Percentiles rank a stretch among this genome's conserved stretches.
Evolutionary conservation across 2,797 vertebrate genomes (phyloP).

Genomic region (Betta splendens): DNA sequence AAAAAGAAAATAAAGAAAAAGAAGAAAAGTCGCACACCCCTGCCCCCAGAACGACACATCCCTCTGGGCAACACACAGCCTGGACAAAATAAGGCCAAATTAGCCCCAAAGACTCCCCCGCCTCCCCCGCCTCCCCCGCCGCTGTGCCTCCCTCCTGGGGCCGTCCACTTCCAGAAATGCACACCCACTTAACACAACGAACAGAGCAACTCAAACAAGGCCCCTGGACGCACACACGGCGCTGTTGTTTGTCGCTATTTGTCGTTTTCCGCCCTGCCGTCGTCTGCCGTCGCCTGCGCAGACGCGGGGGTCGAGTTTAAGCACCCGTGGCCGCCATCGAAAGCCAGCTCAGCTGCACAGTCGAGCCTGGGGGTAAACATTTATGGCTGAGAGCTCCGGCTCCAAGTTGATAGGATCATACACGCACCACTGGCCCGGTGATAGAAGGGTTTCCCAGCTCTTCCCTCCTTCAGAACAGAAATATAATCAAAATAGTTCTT

Average conservation of each 20-base stretch:
- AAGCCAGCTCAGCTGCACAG: conserved; percentile 47
- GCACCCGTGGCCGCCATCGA: conserved; percentile 40
- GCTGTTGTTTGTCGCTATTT: conserved; percentile 50
- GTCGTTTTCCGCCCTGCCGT: conserved; percentile 48
- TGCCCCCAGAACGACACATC: conserved; percentile 54
- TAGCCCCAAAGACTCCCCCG: conserved; percentile 72
- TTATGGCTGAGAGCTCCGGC: conserved; percentile 27
- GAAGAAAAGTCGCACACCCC: conserved; percentile 23
- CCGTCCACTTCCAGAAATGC: conserved; percentile 65
- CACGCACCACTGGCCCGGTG: conserved; percentile 26
- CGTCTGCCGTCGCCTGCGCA: conserved; percentile 54
- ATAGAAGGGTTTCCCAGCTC: conserved; percentile 41
- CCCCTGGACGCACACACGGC: conserved; percentile 45
- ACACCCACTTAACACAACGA: conserved; percentile 62
- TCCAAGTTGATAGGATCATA: conserved; percentile 38
- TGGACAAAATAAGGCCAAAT: conserved; percentile 69
- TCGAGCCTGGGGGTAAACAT: conserved; percentile 49
- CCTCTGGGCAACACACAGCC: conserved; percentile 58
- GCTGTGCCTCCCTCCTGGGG: conserved; percentile 44
- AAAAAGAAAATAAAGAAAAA: conserved; percentile 43
- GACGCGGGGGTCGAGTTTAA: conserved; percentile 51
- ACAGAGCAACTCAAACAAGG: conserved; percentile 62
- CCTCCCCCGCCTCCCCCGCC: conserved; percentile 18
- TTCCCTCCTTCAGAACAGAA: conserved; percentile 35
- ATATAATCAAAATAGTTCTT: conserved; percentile 3